Evolutionary conservation across 2,797 vertebrate species (phyloP).

Genomic region (Crocodylus rhombifer): DNA sequence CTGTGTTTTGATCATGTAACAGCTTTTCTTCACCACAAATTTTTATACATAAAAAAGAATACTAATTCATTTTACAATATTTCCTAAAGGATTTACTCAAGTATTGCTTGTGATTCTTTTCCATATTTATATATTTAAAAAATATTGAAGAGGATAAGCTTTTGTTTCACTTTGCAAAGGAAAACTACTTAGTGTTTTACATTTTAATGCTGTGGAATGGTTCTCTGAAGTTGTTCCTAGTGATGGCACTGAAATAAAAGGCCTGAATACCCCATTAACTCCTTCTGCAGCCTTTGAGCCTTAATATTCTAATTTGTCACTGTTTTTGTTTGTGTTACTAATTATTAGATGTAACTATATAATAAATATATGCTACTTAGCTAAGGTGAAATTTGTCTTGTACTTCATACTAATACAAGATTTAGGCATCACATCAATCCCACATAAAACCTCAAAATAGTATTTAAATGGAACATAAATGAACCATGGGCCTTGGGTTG

Average conservation of each 20-base stretch:
- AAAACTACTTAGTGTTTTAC: neutral
- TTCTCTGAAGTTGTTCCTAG: neutral
- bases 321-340: neutral
- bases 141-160: neutral
- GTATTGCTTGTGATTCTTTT: neutral
- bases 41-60: neutral
- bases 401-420: neutral
- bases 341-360: neutral
- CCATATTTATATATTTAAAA: neutral
- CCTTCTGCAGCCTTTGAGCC: neutral
- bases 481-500: fast-evolving
- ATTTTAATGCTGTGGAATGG: neutral
- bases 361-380: neutral
- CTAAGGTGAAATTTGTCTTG: neutral
- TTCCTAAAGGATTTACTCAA: neutral
- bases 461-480: neutral
- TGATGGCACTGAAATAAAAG: neutral
- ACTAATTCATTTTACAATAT: neutral
- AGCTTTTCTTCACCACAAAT: neutral
- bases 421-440: neutral
- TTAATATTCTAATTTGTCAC: neutral
- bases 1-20: neutral
- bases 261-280: neutral
- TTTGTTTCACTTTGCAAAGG: neutral
- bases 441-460: neutral